Evolutionary conservation across 2,797 vertebrate species (phyloP), one percentile per base, ranked within the genome.

Genomic region (Ciconia nigra): DNA sequence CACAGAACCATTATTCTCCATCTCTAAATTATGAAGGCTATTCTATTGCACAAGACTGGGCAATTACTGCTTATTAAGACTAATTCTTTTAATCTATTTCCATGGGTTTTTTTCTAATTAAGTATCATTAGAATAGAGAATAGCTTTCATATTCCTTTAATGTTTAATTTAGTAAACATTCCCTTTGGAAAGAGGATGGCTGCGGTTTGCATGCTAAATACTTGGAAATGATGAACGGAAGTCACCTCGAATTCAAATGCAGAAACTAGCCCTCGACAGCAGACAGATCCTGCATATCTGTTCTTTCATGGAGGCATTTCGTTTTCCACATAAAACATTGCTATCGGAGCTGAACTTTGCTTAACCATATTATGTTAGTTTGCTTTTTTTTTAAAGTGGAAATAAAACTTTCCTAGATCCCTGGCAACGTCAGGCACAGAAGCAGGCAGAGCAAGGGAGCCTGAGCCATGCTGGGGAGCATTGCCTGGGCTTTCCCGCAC

Each of bases 61-160:
- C 59, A 95, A 91, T 96, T 93, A 80, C 73, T 80, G 66, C 77
- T 94, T 94, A 97, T 95, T 94, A 95, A 92, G 83, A 94, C 82
- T 97, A 96, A 96, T 96, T 93, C 85, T 95, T 96, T 96, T 83
- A 69, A 96, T 91, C 82, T 86, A 91, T 94, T 95, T 97, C 65
- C 61, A 74, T 81, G 49, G 49, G 31, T 24, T 89, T 95, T 96
- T 93, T 95, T 58, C 55, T 81, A 93, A 92, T 94, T 92, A 95
- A 72, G 41, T 47, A 80, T 84, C 77, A 95, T 95, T 95, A 96
- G 80, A 94, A 57, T 52, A 93, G 41, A 93, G 44, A 91, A 89
- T 87, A 49, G 72, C 76, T 96, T 93, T 92, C 85, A 58, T 85
- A 93, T 89, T 91, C 85, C 58, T 94, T 95, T 96, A 89, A 95